Percentiles rank a stretch among this genome's conserved stretches.
Conservation (phyloP, 2,888 invertebrate species). For the Dicyrtoma fusca region DNA sequence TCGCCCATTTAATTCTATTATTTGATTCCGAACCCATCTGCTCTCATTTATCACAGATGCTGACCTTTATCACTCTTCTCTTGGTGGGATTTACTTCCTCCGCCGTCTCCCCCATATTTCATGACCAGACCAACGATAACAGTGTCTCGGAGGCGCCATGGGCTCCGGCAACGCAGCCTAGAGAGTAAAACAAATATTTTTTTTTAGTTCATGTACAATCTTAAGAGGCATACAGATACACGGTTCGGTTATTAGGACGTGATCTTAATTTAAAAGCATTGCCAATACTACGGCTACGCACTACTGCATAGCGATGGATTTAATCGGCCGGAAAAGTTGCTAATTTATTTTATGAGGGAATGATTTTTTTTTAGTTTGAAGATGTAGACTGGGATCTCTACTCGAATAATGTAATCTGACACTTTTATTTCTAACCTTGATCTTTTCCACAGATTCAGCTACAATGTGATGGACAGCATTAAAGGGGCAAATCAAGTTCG, state of each 20-base stretch:
- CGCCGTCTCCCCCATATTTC: conserved; percentile 15
- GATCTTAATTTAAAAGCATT: too few species aligned
- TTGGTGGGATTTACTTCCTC: conserved; percentile 9
- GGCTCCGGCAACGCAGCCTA: conserved; percentile 20
- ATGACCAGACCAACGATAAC: conserved; percentile 10
- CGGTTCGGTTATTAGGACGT: too few species aligned
- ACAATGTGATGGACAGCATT: conserved; percentile 49
- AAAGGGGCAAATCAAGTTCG: conserved; percentile 48
- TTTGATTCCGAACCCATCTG: neutral
- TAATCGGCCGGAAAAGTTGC: too few species aligned
- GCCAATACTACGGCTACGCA: too few species aligned
- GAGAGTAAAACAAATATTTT: conserved; percentile 23
- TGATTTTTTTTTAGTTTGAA: too few species aligned
- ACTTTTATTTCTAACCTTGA: too few species aligned
- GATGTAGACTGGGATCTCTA: too few species aligned
- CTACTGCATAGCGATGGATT: too few species aligned
- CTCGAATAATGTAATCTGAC: too few species aligned
- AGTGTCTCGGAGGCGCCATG: conserved; percentile 3
- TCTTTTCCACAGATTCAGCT: conserved; percentile 34
- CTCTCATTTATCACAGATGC: neutral
- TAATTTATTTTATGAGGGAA: too few species aligned
- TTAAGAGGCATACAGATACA: too few species aligned
- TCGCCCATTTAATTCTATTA: neutral
- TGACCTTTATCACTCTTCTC: conserved; percentile 8
- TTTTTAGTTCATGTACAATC: neutral